phyloP scores from a whole-genome alignment of 2,797 vertebrate species.

The Ctenochaetus hawaiiensis region DNA sequence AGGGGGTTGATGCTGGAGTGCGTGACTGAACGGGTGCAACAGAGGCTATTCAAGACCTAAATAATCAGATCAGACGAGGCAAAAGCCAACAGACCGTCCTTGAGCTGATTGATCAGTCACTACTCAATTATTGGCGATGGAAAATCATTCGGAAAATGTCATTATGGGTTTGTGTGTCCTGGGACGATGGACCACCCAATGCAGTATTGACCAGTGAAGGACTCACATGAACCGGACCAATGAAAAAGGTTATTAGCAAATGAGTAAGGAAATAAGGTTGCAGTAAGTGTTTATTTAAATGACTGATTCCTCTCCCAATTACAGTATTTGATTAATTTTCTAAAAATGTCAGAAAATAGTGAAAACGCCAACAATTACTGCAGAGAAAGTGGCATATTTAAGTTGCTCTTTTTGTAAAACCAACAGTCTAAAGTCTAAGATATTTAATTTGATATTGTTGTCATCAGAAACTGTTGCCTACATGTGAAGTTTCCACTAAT shows the following conservation, averaged over 20 bases:
- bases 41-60: background rate
- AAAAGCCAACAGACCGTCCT: conserved; percentile 33
- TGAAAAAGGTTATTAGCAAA: conserved; percentile 12
- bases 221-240: conserved; percentile 1
- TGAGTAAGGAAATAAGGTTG: background rate
- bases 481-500: no score
- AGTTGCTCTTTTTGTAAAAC: no score
- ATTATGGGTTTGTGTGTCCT: conserved; percentile 32
- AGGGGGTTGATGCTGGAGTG: conserved; percentile 10
- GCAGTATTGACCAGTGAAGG: conserved; percentile 5
- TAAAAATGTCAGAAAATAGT: no score
- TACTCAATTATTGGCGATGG: conserved; percentile 63
- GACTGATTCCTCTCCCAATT: background rate
- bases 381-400: no score
- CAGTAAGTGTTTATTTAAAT: background rate
- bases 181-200: background rate
- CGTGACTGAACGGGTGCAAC: background rate
- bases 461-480: no score
- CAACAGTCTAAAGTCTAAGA: no score
- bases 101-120: conserved; percentile 60
- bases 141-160: conserved; percentile 37
- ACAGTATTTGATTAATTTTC: background rate
- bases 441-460: no score
- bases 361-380: no score
- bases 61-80: background rate